phyloP scores from a whole-genome alignment of 2,888 invertebrate genomes.

The Meganola albula region DNA sequence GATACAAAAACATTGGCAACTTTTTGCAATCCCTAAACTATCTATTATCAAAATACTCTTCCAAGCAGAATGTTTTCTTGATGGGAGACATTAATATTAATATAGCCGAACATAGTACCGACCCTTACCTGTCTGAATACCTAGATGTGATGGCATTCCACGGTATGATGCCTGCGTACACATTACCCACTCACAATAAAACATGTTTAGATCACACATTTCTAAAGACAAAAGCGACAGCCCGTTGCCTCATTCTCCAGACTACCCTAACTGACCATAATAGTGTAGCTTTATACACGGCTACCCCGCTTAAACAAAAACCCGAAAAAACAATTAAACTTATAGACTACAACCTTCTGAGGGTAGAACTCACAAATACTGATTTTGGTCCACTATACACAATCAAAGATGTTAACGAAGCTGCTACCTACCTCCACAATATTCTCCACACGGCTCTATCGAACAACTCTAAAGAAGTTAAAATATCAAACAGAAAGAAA shows the following conservation, averaged over 20 bases:
- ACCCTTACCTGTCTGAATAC: not conserved
- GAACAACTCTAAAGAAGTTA: constrained; percentile 1
- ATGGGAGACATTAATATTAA: too few species aligned
- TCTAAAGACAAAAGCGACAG: constrained; percentile 1
- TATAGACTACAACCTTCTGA: not conserved
- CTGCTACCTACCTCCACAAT: not conserved
- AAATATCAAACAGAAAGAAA: constrained; percentile 1
- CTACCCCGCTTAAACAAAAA: constrained; percentile 1
- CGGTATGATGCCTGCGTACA: constrained; percentile 6
- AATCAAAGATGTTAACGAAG: constrained; percentile 1
- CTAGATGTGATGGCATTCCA: constrained; percentile 7
- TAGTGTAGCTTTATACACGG: constrained; percentile 2
- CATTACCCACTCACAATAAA: constrained; percentile 3
- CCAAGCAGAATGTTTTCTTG: too few species aligned
- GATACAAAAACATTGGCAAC: too few species aligned
- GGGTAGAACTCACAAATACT: not conserved
- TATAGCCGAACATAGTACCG: not conserved
- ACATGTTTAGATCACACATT: constrained; percentile 6
- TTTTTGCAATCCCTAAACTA: too few species aligned
- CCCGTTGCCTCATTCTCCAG: constrained; percentile 4
- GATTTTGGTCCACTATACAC: constrained; percentile 3
- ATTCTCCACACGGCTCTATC: not conserved
- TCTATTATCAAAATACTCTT: too few species aligned
- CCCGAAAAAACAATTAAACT: not conserved
- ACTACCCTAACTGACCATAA: constrained; percentile 4